These are phyloP conservation scores for Monopis laevigella DNA, from an alignment of 2,888 invertebrate species.

Conservation along the genomic window DNA sequence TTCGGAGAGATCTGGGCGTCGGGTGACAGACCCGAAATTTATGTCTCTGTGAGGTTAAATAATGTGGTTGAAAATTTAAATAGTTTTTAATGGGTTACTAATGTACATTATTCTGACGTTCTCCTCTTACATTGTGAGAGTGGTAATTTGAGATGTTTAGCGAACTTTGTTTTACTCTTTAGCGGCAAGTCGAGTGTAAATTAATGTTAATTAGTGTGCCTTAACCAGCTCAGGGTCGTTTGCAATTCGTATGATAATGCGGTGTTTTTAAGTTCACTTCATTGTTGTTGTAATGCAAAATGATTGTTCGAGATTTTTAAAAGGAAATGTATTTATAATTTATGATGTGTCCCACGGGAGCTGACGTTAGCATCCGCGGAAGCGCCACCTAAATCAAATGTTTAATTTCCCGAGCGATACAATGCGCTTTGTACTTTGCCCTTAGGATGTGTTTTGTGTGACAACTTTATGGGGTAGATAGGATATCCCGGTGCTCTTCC, in stretches of 20 bases:
- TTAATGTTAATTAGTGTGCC: constrained; percentile 2
- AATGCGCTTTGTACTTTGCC: constrained; percentile 35
- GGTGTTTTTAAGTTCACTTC: not conserved
- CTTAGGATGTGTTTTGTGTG: constrained; percentile 8
- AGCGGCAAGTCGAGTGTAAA: not conserved
- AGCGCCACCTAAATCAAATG: constrained; percentile 51
- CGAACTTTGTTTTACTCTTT: not conserved
- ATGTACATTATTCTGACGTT: not conserved
- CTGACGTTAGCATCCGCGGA: constrained; percentile 36
- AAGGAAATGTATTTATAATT: constrained; percentile 24
- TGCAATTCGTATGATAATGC: constrained; percentile 3
- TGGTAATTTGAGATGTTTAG: not conserved
- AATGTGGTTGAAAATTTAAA: not conserved
- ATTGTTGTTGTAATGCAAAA: constrained; percentile 30
- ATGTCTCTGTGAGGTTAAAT: not conserved
- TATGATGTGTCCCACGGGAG: constrained; percentile 34
- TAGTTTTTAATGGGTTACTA: constrained; percentile 3
- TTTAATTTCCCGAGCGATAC: constrained; percentile 51
- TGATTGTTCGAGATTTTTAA: constrained; percentile 35
- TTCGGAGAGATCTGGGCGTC: constrained; percentile 28
- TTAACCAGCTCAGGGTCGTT: constrained; percentile 5
- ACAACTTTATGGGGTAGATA: not conserved
- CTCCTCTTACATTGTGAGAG: not conserved
- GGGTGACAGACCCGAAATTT: constrained; percentile 6
- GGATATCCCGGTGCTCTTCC: constrained; percentile 28